A percentile compares a stretch with the other conserved stretches of the same genome.
phyloP scores from a whole-genome alignment of 2,797 vertebrate species.

The Loriculus beryllinus region DNA sequence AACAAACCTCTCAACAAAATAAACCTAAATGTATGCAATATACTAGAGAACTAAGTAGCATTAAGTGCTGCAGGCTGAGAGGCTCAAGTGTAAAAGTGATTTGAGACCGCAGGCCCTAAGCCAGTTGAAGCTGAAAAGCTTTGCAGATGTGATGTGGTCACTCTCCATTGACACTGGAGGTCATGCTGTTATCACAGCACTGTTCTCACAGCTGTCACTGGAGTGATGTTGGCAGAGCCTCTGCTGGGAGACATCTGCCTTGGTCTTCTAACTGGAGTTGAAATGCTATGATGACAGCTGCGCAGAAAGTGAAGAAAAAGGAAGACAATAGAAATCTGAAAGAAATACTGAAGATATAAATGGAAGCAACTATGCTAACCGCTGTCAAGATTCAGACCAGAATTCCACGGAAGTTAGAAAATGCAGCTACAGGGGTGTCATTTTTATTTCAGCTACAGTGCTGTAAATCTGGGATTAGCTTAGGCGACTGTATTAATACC shows the following conservation, averaged over 20 bases:
- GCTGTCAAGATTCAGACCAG: neutral
- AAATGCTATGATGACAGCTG: slow-evolving; percentile 58
- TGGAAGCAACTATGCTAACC: neutral
- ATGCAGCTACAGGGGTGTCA: neutral
- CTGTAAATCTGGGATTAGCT: neutral
- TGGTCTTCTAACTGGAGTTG: neutral
- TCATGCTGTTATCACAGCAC: slow-evolving; percentile 28
- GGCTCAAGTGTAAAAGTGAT: neutral
- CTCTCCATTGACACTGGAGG: slow-evolving; percentile 2
- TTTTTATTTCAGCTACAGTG: neutral
- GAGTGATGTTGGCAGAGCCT: slow-evolving; percentile 50
- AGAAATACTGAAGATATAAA: slow-evolving; percentile 26
- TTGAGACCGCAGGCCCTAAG: neutral
- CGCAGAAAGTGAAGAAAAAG: slow-evolving; percentile 33
- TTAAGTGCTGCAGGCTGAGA: slow-evolving; percentile 5
- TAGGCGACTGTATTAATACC: neutral
- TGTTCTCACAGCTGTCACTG: slow-evolving; percentile 53
- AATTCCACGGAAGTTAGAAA: neutral
- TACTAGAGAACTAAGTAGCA: neutral
- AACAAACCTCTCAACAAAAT: neutral
- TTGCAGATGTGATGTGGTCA: slow-evolving; percentile 66
- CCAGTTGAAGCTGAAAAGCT: slow-evolving; percentile 14
- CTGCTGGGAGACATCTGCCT: slow-evolving; percentile 57
- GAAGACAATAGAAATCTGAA: slow-evolving; percentile 13
- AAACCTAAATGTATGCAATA: neutral